Percentiles rank a stretch among this genome's conserved stretches.
phyloP scores from a whole-genome alignment of 2,113 vertebrate genomes.

The Plecotus auritus region DNA sequence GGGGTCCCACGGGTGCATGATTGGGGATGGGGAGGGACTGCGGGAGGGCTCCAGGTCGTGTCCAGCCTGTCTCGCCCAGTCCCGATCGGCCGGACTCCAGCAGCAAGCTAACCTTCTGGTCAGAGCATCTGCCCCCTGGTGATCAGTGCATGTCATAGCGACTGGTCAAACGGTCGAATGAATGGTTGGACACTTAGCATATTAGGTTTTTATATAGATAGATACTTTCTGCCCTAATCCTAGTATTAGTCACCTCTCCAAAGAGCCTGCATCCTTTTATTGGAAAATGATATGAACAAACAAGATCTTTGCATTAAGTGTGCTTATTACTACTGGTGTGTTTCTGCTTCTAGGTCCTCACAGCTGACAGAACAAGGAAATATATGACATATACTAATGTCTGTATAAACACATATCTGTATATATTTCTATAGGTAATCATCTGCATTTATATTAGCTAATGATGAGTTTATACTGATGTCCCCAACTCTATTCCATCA shows the following conservation, averaged over 20 bases:
- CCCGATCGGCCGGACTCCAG: no score
- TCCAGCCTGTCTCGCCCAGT: no score
- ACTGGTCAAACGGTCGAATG: no score
- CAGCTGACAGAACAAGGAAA: background rate
- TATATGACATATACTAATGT: no score
- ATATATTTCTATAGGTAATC: background rate
- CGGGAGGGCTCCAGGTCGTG: no score
- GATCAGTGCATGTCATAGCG: no score
- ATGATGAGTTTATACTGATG: background rate
- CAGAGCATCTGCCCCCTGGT: no score
- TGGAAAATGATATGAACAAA: background rate
- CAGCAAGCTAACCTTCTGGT: no score
- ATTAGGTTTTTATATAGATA: no score
- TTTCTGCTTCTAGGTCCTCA: background rate
- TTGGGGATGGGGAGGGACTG: no score
- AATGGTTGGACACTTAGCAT: no score
- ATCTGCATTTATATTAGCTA: background rate
- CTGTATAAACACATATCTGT: background rate
- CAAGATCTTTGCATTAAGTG: background rate
- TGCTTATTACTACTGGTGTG: background rate
- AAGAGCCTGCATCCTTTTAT: background rate
- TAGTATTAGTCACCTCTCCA: background rate
- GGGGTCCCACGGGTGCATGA: no score
- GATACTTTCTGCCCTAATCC: background rate
- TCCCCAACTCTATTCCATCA: background rate